Percentiles rank a stretch among this genome's conserved stretches.
These are phyloP conservation scores for Liolophura sinensis DNA, from an alignment of 1,140 invertebrate genomes.

Conservation along the genomic window DNA sequence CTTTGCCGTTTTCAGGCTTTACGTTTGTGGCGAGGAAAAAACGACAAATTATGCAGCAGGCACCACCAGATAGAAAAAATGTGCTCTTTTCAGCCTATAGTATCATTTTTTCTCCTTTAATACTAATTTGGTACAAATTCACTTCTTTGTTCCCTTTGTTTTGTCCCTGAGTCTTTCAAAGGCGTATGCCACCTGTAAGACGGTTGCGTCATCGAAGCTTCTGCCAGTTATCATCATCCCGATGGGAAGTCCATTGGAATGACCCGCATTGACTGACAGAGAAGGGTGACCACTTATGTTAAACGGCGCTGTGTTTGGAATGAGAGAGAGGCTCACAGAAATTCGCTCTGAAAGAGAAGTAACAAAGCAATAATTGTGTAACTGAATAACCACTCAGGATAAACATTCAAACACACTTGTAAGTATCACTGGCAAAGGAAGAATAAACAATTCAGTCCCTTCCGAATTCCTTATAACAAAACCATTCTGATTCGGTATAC, in stretches of 20 bases:
- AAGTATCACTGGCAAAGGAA: background rate
- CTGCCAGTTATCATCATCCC: conserved; percentile 34
- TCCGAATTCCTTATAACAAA: background rate
- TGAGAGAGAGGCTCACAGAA: conserved; percentile 15
- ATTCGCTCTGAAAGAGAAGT: conserved; percentile 27
- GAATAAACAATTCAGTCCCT: background rate
- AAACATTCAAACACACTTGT: too few relatives aligned
- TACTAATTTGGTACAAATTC: too few relatives aligned
- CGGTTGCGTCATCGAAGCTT: conserved; percentile 26
- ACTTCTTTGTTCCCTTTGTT: background rate
- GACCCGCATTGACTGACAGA: conserved; percentile 40
- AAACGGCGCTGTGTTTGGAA: conserved; percentile 31
- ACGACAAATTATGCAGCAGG: too few relatives aligned
- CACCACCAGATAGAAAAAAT: too few relatives aligned
- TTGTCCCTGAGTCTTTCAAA: conserved; percentile 25
- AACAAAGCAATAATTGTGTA: background rate
- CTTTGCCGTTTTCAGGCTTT: too few relatives aligned
- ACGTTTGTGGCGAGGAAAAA: too few relatives aligned
- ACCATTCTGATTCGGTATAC: too few relatives aligned
- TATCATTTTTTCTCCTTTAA: too few relatives aligned
- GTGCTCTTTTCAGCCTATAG: too few relatives aligned
- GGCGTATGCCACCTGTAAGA: conserved; percentile 28
- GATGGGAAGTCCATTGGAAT: conserved; percentile 32
- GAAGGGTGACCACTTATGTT: conserved; percentile 44
- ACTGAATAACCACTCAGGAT: too few relatives aligned